Conservation (phyloP, 2,113 vertebrate genomes). For the Strix uralensis region DNA sequence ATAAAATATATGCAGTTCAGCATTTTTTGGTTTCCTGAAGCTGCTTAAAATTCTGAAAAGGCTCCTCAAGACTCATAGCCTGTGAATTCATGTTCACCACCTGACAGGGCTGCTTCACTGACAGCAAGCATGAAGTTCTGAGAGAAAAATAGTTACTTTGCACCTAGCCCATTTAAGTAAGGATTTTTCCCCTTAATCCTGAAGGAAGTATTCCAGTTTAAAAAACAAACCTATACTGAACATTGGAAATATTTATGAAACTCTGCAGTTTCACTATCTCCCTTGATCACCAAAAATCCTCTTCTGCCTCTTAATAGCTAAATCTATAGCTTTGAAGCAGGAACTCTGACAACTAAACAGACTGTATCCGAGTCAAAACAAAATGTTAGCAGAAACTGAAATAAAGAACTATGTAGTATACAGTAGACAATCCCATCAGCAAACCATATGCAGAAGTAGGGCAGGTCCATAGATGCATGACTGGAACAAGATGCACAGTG, state of each 20-base stretch:
- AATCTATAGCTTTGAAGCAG: not conserved
- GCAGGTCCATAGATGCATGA: not conserved
- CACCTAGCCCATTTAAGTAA: not conserved
- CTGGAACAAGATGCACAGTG: not conserved
- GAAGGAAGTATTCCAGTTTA: not conserved
- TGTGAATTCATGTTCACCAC: not conserved
- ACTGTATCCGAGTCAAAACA: not conserved
- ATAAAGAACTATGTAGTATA: not conserved
- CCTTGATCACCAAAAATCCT: not conserved
- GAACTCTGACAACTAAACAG: not conserved
- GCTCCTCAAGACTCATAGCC: not conserved
- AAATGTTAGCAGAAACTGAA: not conserved
- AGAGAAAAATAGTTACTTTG: not conserved
- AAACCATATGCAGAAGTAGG: not conserved
- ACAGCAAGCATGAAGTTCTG: not conserved
- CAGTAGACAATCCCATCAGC: not conserved
- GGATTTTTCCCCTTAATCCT: not conserved
- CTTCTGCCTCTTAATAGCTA: not conserved
- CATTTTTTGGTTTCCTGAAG: conserved; percentile 21
- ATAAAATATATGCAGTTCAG: conserved; percentile 38
- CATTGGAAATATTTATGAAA: not conserved
- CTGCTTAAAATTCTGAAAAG: conserved; percentile 1
- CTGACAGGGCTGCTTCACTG: not conserved
- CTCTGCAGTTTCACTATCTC: not conserved
- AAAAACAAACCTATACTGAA: not conserved